A percentile compares a stretch with the other conserved stretches of the same genome.
phyloP scores from a whole-genome alignment of 2,888 invertebrate genomes.

The Papilio elwesi region DNA sequence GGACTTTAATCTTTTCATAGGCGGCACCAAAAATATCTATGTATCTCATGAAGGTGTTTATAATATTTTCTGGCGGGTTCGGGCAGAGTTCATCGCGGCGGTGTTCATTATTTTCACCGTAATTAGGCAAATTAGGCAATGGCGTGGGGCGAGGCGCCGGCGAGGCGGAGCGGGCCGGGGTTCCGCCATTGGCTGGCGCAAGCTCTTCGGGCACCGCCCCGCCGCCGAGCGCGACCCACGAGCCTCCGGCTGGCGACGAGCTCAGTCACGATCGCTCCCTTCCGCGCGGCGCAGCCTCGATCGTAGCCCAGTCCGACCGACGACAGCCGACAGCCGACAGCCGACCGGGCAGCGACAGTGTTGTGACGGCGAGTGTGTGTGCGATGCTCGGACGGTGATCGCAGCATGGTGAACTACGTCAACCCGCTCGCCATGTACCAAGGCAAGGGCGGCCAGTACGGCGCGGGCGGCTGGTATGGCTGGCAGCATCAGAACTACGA shows the following conservation, averaged over 20 bases:
- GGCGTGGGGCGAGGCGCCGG: conserved; percentile 53
- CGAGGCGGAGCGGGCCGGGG: conserved; percentile 46
- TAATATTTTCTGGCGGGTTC: conserved; percentile 43
- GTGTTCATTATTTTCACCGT: conserved; percentile 76
- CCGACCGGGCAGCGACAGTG: conserved; percentile 55
- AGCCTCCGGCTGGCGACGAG: conserved; percentile 47
- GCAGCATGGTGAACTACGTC: conserved; percentile 90
- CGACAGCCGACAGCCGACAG: conserved; percentile 39
- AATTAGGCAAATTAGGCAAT: conserved; percentile 79
- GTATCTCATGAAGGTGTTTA: conserved; percentile 30
- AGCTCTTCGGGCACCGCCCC: conserved; percentile 57
- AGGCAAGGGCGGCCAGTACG: conserved; percentile 85
- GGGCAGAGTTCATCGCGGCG: conserved; percentile 62
- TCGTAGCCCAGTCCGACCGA: conserved; percentile 46
- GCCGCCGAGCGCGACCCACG: conserved; percentile 43
- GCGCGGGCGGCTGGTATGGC: conserved; percentile 77
- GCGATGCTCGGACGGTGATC: conserved; percentile 80
- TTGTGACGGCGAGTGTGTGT: conserved; percentile 78
- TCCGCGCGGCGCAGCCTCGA: conserved; percentile 60
- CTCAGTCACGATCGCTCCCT: conserved; percentile 71
- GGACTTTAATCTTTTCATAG: neutral
- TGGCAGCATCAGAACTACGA: conserved; percentile 82
- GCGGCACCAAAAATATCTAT: neutral
- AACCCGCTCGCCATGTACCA: conserved; percentile 88
- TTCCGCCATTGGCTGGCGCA: conserved; percentile 61